Percentiles rank a stretch among this genome's conserved stretches.
These are phyloP conservation scores for Valencia hispanica DNA, from an alignment of 2,797 vertebrate species.

Conservation along the genomic window DNA sequence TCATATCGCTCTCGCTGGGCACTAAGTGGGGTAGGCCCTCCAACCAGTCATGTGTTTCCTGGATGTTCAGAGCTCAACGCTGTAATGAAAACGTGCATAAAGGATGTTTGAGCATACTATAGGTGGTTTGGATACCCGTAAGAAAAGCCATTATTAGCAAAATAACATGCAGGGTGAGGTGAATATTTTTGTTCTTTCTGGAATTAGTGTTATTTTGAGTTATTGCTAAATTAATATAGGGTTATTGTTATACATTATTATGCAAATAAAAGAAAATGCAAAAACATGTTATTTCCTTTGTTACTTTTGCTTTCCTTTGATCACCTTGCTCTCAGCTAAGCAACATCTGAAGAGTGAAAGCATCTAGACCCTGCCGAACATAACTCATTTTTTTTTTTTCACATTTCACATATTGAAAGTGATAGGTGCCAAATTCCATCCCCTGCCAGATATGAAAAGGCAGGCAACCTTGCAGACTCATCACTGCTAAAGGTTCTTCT, in stretches of 20 bases:
- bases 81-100: constrained; percentile 45
- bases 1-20: constrained; percentile 39
- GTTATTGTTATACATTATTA: background rate
- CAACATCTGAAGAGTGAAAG: constrained; percentile 30
- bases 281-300: background rate
- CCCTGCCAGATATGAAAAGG: constrained; percentile 52
- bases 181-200: constrained; percentile 23
- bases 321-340: constrained; percentile 21
- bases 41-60: constrained; percentile 37
- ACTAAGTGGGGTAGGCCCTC: constrained; percentile 34
- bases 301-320: background rate
- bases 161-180: constrained; percentile 16
- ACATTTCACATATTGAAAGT: constrained; percentile 24
- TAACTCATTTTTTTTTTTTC: constrained; percentile 22
- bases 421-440: constrained; percentile 32
- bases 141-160: constrained; percentile 28
- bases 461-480: constrained; percentile 28
- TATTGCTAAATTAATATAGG: constrained; percentile 11
- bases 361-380: constrained; percentile 38
- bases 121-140: constrained; percentile 23
- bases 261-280: background rate
- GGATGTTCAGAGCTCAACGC: constrained; percentile 42
- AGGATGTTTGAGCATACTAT: constrained; percentile 6
- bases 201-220: constrained; percentile 28
- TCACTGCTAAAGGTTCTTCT: constrained; percentile 6